Conservation (phyloP, 2,888 invertebrate genomes). For the Rutpela maculata region DNA sequence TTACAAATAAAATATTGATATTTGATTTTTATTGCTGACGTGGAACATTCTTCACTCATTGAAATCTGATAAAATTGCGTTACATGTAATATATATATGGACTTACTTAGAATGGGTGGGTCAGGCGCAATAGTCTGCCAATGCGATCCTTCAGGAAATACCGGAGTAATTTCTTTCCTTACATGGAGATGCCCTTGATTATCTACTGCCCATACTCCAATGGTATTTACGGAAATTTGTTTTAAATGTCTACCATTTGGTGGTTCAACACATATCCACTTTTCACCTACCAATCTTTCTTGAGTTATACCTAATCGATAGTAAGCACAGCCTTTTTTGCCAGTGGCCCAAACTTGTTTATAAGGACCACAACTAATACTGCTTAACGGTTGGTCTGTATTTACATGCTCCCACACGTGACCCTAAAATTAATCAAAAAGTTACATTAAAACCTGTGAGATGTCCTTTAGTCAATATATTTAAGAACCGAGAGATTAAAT, state of each 20-base stretch:
- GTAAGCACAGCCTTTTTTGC: conserved; percentile 90
- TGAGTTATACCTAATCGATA: conserved; percentile 85
- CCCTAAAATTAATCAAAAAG: conserved; percentile 75
- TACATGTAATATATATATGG: neutral
- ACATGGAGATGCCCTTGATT: conserved; percentile 84
- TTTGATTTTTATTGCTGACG: too few species aligned
- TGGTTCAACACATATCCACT: conserved; percentile 89
- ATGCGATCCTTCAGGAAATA: conserved; percentile 88
- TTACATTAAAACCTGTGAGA: neutral
- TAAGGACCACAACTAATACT: conserved; percentile 84
- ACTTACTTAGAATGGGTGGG: conserved; percentile 76
- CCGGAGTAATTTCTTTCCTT: conserved; percentile 84
- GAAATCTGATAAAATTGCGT: too few species aligned
- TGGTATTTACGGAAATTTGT: conserved; percentile 83
- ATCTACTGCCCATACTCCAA: conserved; percentile 89
- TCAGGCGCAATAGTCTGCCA: conserved; percentile 84
- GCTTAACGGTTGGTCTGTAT: conserved; percentile 86
- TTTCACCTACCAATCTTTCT: conserved; percentile 80
- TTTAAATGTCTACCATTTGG: conserved; percentile 81
- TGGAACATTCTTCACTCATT: too few species aligned
- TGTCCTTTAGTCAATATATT: too few species aligned
- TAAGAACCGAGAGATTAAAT: too few species aligned
- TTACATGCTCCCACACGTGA: conserved; percentile 86
- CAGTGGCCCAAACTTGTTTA: conserved; percentile 88
- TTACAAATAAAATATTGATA: too few species aligned